phyloP scores from a whole-genome alignment of 2,797 vertebrate species.

The Danio choprae region DNA sequence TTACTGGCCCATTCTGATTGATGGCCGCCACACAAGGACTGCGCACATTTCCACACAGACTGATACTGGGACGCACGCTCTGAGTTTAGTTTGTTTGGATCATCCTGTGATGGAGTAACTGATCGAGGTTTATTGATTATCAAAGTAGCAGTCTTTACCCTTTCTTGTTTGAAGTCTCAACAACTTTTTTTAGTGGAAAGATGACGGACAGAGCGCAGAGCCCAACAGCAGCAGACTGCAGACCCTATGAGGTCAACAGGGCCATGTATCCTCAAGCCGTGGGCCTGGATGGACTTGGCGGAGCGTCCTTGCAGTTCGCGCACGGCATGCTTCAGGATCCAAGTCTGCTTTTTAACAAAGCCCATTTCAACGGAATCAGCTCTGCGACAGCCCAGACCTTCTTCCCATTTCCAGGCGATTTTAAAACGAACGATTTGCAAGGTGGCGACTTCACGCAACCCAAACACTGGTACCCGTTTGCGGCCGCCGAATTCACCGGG shows the following conservation, averaged over 20 bases:
- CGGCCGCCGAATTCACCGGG: conserved; percentile 77
- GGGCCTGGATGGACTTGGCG: conserved; percentile 69
- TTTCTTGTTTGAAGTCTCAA: conserved; percentile 1
- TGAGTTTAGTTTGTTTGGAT: neutral
- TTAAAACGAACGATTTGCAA: conserved; percentile 72
- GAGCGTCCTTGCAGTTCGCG: conserved; percentile 73
- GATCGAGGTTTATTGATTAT: conserved; percentile 16
- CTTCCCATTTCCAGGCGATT: conserved; percentile 78
- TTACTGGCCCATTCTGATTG: conserved; percentile 13
- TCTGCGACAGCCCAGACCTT: conserved; percentile 71
- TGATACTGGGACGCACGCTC: neutral
- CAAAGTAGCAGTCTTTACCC: neutral
- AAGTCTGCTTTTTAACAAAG: conserved; percentile 76
- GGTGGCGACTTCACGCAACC: conserved; percentile 74
- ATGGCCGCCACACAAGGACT: conserved; percentile 51
- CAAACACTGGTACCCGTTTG: conserved; percentile 80
- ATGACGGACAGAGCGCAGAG: conserved; percentile 79
- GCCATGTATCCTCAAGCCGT: conserved; percentile 70
- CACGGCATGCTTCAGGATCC: conserved; percentile 77
- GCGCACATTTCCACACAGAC: conserved; percentile 41
- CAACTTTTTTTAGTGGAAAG: conserved; percentile 26
- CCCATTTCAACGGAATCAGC: conserved; percentile 73
- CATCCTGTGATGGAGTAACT: conserved; percentile 43
- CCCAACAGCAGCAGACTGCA: conserved; percentile 68
- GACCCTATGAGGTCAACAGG: conserved; percentile 76